Evolutionary conservation across 2,888 invertebrate species (phyloP), one percentile per base, ranked within the genome.

Genomic region (Cephus pulcher): DNA sequence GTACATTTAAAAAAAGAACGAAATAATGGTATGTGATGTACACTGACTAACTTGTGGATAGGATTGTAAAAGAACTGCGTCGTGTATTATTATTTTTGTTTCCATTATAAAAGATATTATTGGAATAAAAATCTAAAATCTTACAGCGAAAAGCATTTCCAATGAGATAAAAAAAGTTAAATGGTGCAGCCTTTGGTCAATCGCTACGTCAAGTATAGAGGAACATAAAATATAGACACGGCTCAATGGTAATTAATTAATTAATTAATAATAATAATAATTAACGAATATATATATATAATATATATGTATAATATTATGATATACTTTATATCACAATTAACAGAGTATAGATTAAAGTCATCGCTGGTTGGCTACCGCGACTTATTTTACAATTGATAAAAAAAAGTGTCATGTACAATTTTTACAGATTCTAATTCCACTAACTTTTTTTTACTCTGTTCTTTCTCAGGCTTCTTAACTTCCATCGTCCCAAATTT

Each of bases 131-230:
- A 30, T 71, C 6, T 12, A 71, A 71, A 71, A 71, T 56, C 56
- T 56, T 56, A 56, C 23, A 56, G 56, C 23, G 56, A 56, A 56
- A 56, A 23, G 23, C 56, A 56, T 56, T 23, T 56, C 23, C 56
- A 56, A 56, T 9, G 23, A 56, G 56, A 56, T 56, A 30, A 74
- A 35, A 74, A 35, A 23, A 74, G 74, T 33, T 74, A 74, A 34
- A 12, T 37, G 35, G n/a, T 84, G 87, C 84, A 87, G 86, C 85
- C 84, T 87, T 88, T 88, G 87, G 87, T 88, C 83, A 84, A 85
- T 84, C 80, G 83, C 84, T 81, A 86, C 84, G 80, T 85, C 80
- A 82, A 80, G 81, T 83, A 81, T 81, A 78, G 81, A 82, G 84
- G 80, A 83, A 83, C 81, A 84, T 83, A 82, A 82, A 81, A 82